These are phyloP conservation scores for Halictus rubicundus DNA, from an alignment of 1,140 invertebrate genomes.

Conservation along the genomic window DNA sequence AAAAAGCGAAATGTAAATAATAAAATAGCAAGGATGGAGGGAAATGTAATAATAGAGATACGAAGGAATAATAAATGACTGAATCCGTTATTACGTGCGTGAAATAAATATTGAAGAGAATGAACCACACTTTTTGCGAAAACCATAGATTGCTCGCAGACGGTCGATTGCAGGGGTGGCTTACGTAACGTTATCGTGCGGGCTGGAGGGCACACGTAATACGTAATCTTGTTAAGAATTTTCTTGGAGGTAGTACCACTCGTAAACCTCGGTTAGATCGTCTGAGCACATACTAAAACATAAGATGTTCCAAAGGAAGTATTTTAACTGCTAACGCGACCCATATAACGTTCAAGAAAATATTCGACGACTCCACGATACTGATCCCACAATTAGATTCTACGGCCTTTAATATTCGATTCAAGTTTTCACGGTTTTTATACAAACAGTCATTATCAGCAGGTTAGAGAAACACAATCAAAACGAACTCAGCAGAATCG, in stretches of 20 bases:
- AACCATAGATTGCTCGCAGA: neutral
- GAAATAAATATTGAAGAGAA: neutral
- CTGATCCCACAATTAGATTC: no score
- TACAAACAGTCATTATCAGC: no score
- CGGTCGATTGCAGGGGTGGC: conserved; percentile 22
- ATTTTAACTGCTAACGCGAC: neutral
- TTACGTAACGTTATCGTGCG: conserved; percentile 36
- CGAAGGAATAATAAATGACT: neutral
- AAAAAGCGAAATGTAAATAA: no score
- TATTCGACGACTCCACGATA: no score
- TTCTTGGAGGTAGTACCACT: conserved; percentile 12
- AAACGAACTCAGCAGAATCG: neutral
- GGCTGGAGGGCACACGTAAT: conserved; percentile 12
- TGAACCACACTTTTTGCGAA: neutral
- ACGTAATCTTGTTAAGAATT: conserved; percentile 49
- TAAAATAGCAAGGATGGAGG: no score
- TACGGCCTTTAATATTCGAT: no score
- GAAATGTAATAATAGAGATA: no score
- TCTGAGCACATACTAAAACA: neutral
- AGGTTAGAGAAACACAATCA: no score
- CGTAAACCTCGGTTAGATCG: conserved; percentile 10
- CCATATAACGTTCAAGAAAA: no score
- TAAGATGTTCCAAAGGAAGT: neutral
- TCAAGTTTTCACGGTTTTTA: no score
- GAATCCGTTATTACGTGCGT: neutral